These are phyloP conservation scores for Perodicticus potto DNA, from an alignment of 2,797 vertebrate species.

Conservation along the genomic window DNA sequence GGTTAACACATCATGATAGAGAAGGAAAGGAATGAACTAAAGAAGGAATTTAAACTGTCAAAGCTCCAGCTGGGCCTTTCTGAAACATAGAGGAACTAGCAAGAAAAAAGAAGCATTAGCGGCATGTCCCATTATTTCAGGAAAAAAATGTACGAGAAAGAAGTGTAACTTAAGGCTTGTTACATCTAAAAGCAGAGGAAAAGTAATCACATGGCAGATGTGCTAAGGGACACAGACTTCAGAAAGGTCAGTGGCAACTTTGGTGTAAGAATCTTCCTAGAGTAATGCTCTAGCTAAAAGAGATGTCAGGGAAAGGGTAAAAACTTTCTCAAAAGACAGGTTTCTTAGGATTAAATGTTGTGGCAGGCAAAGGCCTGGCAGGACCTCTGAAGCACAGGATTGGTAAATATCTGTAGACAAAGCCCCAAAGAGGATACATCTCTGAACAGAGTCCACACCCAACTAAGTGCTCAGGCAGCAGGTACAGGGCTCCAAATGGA, in stretches of 20 bases:
- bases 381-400: background rate
- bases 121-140: background rate
- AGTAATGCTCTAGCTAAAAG: background rate
- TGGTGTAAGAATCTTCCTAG: background rate
- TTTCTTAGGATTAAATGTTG: background rate
- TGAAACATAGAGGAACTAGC: background rate
- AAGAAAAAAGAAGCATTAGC: background rate
- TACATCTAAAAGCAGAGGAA: background rate
- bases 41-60: background rate
- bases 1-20: background rate
- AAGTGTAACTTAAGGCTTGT: background rate
- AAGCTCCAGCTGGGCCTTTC: background rate
- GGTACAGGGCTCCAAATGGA: background rate
- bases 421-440: background rate
- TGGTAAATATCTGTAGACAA: background rate
- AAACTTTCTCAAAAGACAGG: background rate
- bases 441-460: background rate
- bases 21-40: background rate
- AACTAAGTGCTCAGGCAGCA: background rate
- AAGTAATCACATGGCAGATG: background rate
- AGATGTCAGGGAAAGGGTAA: background rate
- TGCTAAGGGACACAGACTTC: background rate
- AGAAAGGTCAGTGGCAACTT: constrained; percentile 11
- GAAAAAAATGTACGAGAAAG: background rate
- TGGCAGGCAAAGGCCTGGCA: background rate